Conservation (phyloP, 1,140 invertebrate species). For the Nomia melanderi region DNA sequence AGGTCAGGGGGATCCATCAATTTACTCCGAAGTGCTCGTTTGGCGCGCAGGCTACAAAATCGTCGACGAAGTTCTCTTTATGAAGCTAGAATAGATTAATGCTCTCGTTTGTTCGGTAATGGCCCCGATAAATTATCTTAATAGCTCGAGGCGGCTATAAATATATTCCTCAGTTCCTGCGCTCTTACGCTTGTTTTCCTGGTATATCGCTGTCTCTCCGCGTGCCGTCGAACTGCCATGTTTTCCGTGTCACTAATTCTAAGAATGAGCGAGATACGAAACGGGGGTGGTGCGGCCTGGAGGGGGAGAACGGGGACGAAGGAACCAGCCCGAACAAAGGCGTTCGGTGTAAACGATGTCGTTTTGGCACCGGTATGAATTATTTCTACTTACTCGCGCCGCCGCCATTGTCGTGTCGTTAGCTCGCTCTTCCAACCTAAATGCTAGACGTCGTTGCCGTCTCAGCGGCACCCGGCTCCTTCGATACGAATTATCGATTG, state of each 20-base stretch:
- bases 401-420: neutral
- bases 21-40: constrained; percentile 77
- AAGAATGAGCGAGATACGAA: constrained; percentile 11
- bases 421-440: neutral
- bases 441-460: neutral
- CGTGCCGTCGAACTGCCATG: constrained; percentile 59
- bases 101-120: constrained; percentile 80
- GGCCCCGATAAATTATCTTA: constrained; percentile 80
- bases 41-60: constrained; percentile 78
- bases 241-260: constrained; percentile 66
- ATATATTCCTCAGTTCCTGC: constrained; percentile 76
- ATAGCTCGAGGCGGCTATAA: constrained; percentile 78
- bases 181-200: constrained; percentile 72
- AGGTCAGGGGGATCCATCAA: constrained; percentile 72
- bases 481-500: neutral
- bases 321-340: constrained; percentile 36
- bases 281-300: no score
- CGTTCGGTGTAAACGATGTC: constrained; percentile 33
- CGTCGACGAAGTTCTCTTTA: constrained; percentile 79
- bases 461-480: no score
- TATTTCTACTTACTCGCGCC: constrained; percentile 30
- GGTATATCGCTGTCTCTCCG: constrained; percentile 59
- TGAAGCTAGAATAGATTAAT: constrained; percentile 81
- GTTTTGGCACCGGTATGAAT: constrained; percentile 41
- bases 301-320: neutral